Base-by-base conservation (phyloP, 2,797 vertebrate species). In the Hippoglossus hippoglossus region DNA sequence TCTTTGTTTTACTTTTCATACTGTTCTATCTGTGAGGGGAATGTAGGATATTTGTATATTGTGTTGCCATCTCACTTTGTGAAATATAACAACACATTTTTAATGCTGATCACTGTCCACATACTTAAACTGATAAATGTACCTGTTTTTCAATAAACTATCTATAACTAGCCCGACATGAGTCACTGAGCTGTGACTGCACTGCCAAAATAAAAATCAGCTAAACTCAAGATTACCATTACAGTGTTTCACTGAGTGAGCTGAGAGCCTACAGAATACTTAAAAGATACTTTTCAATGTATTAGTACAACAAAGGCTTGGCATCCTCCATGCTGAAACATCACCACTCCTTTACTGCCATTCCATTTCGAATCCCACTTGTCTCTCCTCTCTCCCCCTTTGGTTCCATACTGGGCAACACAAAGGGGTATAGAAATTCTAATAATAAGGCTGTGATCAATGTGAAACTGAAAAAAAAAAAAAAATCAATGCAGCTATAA, bases 361-460 rank as follows among this genome's bases (percentile, higher is more conserved):
- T 54, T 63, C 26, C 34, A 24, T 26, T 56, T 71, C 54, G 53
- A 59, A 53, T 61, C 24, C 62, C 59, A 28, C 44, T 63, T 53
- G 34, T 69, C 52, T 63, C 11, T 47, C 51, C 13, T 28, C 36
- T 44, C 8, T 12, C 9, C 0, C 74, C 15, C 36, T 62, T 36
- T 31, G 31, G 51, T 46, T 59, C 13, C 46, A 57, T 34, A 44
- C 51, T 34, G 31, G 8, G 52, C 19, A 53, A 76, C 18, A 79
- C 60, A 80, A 67, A 71, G 55, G 7, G 3, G 9, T 31, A 56
- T 6, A 56, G 19, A 31, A 62, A 74, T 24, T 67, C 2, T 8
- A 52, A 67, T 76, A 63, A 58, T 56, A 65, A 63, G 22, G 9
- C 52, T 36, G 6, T 46, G 10, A 56, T 68, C 53, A 71, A 80